Evolutionary conservation across 2,888 invertebrate species (phyloP).

Genomic region (Keiferia lycopersicella): DNA sequence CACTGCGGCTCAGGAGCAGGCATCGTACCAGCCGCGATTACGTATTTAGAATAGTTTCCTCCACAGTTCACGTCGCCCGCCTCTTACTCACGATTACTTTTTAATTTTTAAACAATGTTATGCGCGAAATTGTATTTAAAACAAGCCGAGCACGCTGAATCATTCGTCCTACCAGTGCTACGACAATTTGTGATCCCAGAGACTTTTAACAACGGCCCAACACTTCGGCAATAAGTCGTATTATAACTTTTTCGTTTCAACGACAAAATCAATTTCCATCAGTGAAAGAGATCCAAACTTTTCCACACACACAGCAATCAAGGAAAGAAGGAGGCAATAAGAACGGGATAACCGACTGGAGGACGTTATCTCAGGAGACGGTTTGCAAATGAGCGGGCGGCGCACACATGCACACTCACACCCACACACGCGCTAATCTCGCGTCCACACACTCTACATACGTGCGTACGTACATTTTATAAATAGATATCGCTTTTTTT

Average conservation of each 20-base stretch:
- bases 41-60: slow-evolving; percentile 64
- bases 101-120: slow-evolving; percentile 56
- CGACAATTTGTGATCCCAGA: slow-evolving; percentile 24
- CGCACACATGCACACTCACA: slow-evolving; percentile 57
- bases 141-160: slow-evolving; percentile 11
- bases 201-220: slow-evolving; percentile 38
- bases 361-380: slow-evolving; percentile 81
- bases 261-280: slow-evolving; percentile 72
- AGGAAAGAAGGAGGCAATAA: slow-evolving; percentile 77
- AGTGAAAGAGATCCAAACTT: slow-evolving; percentile 69
- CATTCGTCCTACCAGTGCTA: slow-evolving; percentile 10
- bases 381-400: slow-evolving; percentile 79
- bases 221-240: slow-evolving; percentile 52
- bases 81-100: slow-evolving; percentile 54
- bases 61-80: slow-evolving; percentile 42
- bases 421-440: slow-evolving; percentile 65
- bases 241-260: slow-evolving; percentile 66
- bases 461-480: slow-evolving; percentile 78
- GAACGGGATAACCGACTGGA: slow-evolving; percentile 78
- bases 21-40: slow-evolving; percentile 48
- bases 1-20: slow-evolving; percentile 37
- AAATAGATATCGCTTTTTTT: slow-evolving; percentile 82
- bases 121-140: slow-evolving; percentile 40
- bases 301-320: slow-evolving; percentile 77
- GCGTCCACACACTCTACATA: slow-evolving; percentile 68